Conservation (phyloP, 37 sponge, comb jelly and placozoan genomes). For the Halisarca cf. caerulea region DNA sequence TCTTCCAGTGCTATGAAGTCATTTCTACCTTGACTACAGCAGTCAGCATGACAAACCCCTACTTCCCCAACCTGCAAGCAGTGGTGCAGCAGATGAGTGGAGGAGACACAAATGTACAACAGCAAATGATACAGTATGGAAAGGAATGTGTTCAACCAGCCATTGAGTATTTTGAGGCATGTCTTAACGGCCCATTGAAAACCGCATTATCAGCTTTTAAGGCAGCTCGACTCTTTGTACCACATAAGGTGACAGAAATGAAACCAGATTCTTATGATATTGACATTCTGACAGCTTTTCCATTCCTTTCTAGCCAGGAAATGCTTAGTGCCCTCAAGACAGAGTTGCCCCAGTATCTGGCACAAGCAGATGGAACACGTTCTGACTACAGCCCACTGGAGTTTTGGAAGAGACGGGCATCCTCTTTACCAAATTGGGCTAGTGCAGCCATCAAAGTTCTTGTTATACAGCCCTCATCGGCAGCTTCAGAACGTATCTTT, state of each 20-base stretch:
- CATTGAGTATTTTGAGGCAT: too few species aligned
- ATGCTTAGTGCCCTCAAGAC: not conserved
- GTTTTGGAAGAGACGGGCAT: not conserved
- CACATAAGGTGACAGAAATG: conserved; percentile 2
- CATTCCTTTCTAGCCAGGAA: too few species aligned
- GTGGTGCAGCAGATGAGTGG: not conserved
- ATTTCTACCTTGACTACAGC: conserved; percentile 17
- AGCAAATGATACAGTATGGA: conserved; percentile 15
- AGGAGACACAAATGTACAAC: not conserved
- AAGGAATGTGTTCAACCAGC: not conserved
- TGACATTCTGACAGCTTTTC: not conserved
- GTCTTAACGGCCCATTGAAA: too few species aligned
- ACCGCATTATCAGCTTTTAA: not conserved
- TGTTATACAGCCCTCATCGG: conserved; percentile 38
- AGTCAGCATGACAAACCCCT: conserved; percentile 15
- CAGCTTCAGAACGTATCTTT: conserved; percentile 29
- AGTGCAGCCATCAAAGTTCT: conserved; percentile 15
- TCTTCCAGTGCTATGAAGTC: conserved; percentile 38
- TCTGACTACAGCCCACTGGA: not conserved
- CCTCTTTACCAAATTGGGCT: not conserved
- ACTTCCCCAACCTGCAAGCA: not conserved
- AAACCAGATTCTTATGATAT: not conserved
- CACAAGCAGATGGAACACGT: too few species aligned
- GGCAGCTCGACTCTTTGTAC: not conserved
- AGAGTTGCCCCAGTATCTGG: conserved; percentile 1